phyloP scores from a whole-genome alignment of 2,888 invertebrate genomes.

The Autographa pulchrina region DNA sequence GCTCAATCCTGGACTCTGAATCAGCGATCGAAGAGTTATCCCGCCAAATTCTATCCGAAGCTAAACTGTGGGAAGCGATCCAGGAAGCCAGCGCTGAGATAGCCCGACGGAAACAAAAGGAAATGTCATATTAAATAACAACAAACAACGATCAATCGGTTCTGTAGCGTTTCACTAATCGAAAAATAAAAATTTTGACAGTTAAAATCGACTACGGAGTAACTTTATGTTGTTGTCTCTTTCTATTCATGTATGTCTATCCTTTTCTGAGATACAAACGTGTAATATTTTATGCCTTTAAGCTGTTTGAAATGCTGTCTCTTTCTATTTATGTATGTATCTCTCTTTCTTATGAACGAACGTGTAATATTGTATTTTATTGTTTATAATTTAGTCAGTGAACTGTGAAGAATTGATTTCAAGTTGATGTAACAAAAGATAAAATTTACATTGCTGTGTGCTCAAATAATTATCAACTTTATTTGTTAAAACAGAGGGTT shows the following conservation, averaged over 20 bases:
- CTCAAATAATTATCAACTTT: too few relatives aligned
- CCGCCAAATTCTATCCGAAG: constrained; percentile 94
- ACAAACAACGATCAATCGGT: constrained; percentile 33
- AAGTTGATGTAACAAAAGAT: too few relatives aligned
- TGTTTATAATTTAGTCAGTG: too few relatives aligned
- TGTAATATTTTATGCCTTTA: too few relatives aligned
- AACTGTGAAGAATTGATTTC: too few relatives aligned
- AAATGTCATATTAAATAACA: constrained; percentile 63
- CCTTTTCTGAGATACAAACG: neutral
- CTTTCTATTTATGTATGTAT: neutral
- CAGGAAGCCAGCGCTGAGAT: constrained; percentile 94
- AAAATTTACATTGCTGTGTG: too few relatives aligned
- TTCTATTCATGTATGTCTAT: neutral
- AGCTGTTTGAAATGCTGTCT: neutral
- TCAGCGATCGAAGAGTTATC: constrained; percentile 93
- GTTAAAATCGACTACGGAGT: constrained; percentile 29
- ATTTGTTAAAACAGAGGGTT: too few relatives aligned
- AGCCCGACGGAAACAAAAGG: constrained; percentile 90
- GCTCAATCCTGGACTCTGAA: constrained; percentile 91
- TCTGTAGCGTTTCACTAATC: constrained; percentile 59
- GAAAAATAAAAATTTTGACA: constrained; percentile 38
- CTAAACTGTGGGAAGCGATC: constrained; percentile 94
- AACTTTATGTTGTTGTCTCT: neutral
- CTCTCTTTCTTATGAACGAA: neutral
- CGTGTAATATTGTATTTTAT: too few relatives aligned